These are phyloP conservation scores for Ligdia adustata DNA, from an alignment of 2,888 invertebrate species.

Conservation along the genomic window DNA sequence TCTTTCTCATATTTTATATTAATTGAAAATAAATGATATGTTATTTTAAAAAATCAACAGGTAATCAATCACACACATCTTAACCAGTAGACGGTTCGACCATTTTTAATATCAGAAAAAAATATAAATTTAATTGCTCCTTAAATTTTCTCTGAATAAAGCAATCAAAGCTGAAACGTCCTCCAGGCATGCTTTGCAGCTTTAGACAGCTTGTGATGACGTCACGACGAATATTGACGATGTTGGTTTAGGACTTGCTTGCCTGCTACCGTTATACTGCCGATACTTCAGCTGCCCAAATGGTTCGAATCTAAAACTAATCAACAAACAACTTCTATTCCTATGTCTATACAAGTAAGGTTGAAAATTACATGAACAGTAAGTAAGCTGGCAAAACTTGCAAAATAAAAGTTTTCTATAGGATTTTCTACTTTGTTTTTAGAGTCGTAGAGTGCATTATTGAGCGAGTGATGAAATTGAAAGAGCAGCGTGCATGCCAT, in stretches of 20 bases:
- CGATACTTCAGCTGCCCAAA: conserved; percentile 36
- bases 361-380: conserved; percentile 10
- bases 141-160: background rate
- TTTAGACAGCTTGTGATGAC: conserved; percentile 3
- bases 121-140: too few relatives aligned
- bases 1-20: too few relatives aligned
- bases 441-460: conserved; percentile 25
- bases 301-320: conserved; percentile 18
- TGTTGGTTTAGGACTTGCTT: conserved; percentile 45
- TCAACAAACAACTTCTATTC: background rate
- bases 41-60: too few relatives aligned
- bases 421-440: conserved; percentile 30
- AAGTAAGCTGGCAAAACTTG: conserved; percentile 10
- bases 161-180: background rate
- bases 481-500: conserved; percentile 39
- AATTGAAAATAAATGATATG: too few relatives aligned
- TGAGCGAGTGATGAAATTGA: conserved; percentile 8
- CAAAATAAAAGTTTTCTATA: conserved; percentile 5
- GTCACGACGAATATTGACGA: conserved; percentile 37
- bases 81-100: too few relatives aligned
- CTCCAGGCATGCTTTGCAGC: background rate
- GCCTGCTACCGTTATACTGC: conserved; percentile 36
- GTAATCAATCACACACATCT: too few relatives aligned
- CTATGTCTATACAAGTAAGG: background rate
- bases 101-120: too few relatives aligned